Evolutionary conservation across 2,888 invertebrate species (phyloP).

Genomic region (Andricus quercusramuli): DNA sequence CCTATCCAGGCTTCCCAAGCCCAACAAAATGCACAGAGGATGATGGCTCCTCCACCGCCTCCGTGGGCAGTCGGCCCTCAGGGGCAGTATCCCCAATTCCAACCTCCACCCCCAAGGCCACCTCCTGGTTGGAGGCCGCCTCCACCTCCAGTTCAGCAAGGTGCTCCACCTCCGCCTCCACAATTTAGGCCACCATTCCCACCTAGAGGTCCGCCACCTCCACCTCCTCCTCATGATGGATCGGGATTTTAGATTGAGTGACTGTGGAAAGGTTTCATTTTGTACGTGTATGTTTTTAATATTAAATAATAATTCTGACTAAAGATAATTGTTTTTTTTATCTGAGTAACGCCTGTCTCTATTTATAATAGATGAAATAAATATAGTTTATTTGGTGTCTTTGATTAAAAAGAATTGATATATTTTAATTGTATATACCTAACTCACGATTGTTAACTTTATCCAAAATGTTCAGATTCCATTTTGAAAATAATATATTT

Average conservation of each 20-base stretch:
- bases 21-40: constrained; percentile 72
- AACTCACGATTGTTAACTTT: no score
- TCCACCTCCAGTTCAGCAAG: constrained; percentile 79
- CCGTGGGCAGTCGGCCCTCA: constrained; percentile 71
- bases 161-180: constrained; percentile 81
- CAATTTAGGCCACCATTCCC: constrained; percentile 82
- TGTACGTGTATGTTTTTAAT: not conserved
- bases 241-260: constrained; percentile 63
- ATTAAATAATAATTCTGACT: not conserved
- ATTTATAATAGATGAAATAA: no score
- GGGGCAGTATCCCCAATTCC: constrained; percentile 77
- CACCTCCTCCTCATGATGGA: constrained; percentile 80
- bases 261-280: not conserved
- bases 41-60: constrained; percentile 75
- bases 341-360: not conserved
- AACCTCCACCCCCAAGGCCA: constrained; percentile 76
- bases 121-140: constrained; percentile 85
- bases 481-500: no score
- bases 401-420: no score
- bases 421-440: no score
- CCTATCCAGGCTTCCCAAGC: constrained; percentile 78
- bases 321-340: not conserved
- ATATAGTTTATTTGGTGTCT: no score
- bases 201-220: constrained; percentile 87
- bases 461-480: no score